Conservation (phyloP, 1,140 invertebrate species). For the Reticulitermes speratus region DNA sequence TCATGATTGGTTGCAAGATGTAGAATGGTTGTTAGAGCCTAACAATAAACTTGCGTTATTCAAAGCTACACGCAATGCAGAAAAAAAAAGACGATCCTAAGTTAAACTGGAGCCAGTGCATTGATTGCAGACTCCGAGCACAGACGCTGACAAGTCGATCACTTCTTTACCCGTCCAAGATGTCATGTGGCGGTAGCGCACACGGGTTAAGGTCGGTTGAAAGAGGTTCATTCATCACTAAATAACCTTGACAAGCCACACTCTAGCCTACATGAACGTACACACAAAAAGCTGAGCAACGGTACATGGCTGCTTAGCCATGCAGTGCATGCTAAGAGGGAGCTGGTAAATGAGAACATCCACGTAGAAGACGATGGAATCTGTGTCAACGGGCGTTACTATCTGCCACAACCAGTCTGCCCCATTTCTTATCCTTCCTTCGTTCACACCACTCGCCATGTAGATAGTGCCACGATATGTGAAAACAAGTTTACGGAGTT, state of each 20-base stretch:
- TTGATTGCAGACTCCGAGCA: too few species aligned
- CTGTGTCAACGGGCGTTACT: slow-evolving; percentile 6
- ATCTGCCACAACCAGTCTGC: neutral
- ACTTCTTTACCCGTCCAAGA: too few species aligned
- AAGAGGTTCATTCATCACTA: slow-evolving; percentile 6
- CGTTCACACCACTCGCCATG: neutral
- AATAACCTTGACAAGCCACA: slow-evolving; percentile 1
- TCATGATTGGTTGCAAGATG: too few species aligned
- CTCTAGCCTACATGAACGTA: neutral
- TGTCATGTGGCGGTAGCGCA: neutral
- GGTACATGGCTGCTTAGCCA: slow-evolving; percentile 5
- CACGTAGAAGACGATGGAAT: neutral
- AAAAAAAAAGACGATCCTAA: too few species aligned
- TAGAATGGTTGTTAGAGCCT: too few species aligned
- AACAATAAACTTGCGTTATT: too few species aligned
- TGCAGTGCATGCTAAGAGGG: neutral
- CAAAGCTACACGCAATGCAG: too few species aligned
- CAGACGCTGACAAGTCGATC: too few species aligned
- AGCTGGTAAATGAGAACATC: neutral
- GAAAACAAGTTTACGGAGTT: neutral
- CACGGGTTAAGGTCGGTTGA: neutral
- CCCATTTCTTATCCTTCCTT: neutral
- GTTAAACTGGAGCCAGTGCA: too few species aligned
- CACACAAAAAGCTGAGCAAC: neutral
- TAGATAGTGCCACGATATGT: neutral